phyloP scores from a whole-genome alignment of 1,140 invertebrate genomes.

The Megathymus violae region DNA sequence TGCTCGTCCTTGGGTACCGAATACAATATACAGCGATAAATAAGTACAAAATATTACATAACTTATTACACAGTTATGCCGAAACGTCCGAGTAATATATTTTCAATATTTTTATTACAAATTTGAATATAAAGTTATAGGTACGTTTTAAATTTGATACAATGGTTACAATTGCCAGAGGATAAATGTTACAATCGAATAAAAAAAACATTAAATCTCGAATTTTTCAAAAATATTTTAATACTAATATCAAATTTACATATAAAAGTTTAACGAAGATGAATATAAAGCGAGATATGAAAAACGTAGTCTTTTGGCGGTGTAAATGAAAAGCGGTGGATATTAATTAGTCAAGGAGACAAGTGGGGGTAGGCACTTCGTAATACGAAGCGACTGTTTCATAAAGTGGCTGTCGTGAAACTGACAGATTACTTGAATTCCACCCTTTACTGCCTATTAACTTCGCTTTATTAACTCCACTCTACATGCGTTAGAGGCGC shows the following conservation, averaged over 20 bases:
- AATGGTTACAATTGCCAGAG: too few species aligned
- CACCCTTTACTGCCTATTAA: constrained; percentile 55
- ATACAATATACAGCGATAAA: too few species aligned
- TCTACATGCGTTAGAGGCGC: constrained; percentile 26
- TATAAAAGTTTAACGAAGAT: not conserved
- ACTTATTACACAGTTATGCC: too few species aligned
- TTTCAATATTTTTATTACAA: too few species aligned
- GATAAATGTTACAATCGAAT: too few species aligned
- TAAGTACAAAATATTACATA: too few species aligned
- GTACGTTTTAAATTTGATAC: too few species aligned
- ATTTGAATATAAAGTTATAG: too few species aligned
- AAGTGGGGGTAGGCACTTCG: constrained; percentile 38
- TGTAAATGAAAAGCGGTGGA: constrained; percentile 38
- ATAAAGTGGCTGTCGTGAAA: constrained; percentile 47
- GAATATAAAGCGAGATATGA: not conserved
- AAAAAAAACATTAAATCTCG: too few species aligned
- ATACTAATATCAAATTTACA: not conserved
- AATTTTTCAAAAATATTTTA: too few species aligned
- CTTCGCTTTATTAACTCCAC: constrained; percentile 46
- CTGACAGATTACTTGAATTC: constrained; percentile 62
- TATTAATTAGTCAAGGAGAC: constrained; percentile 45
- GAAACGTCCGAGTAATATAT: too few species aligned
- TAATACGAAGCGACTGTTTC: constrained; percentile 45
- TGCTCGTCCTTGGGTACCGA: too few species aligned
- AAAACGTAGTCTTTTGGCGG: constrained; percentile 1